Evolutionary conservation across 2,888 invertebrate genomes (phyloP), one percentile per base, ranked within the genome.

Genomic region (Caenorhabditis sp.): DNA sequence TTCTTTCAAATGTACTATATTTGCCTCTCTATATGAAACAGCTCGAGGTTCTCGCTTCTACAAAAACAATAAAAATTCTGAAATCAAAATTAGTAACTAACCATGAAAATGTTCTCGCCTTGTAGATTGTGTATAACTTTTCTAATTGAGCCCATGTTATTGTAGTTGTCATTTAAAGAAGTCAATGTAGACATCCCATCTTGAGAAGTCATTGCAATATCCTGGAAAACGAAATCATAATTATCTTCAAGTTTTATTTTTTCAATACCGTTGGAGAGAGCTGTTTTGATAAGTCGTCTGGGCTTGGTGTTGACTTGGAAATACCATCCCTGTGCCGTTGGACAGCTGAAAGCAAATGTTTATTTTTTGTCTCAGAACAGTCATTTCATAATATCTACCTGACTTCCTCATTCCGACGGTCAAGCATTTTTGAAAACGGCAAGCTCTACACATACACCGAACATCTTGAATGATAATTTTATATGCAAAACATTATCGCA

Each of bases 371-470:
- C n/a, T n/a, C n/a, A n/a, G n/a, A n/a, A n/a, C n/a, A n/a, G n/a
- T n/a, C n/a, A n/a, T n/a, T n/a, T n/a, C 49, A 55, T 17, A 51
- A 68, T 27, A 8, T n/a, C 37, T 50, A 83, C 83, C 83, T 37
- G 79, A 79, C 70, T 82, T 82, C 55, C 79, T 76, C 85, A 85
- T 85, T n/a, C 85, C 85, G 0, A 83, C 74, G n/a, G 63, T 53
- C 12, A 81, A 60, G 61, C 85, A 85, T 58, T 82, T 83, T 10
- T 68, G 31, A 58, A 81, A 85, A 21, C 85, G 80, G 71, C 85
- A 85, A 21, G 83, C 72, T 43, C 85, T 77, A 64, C 85, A 85
- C 82, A 84, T 84, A 58, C 85, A 86, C 37, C 85, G 71, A 66
- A 83, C 77, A 59, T 81, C 85, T 83, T 72, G 73, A 53, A 50